Evolutionary conservation across 2,113 vertebrate species (phyloP), one percentile per base, ranked within the genome.

Genomic region (Corythaeola cristata): DNA sequence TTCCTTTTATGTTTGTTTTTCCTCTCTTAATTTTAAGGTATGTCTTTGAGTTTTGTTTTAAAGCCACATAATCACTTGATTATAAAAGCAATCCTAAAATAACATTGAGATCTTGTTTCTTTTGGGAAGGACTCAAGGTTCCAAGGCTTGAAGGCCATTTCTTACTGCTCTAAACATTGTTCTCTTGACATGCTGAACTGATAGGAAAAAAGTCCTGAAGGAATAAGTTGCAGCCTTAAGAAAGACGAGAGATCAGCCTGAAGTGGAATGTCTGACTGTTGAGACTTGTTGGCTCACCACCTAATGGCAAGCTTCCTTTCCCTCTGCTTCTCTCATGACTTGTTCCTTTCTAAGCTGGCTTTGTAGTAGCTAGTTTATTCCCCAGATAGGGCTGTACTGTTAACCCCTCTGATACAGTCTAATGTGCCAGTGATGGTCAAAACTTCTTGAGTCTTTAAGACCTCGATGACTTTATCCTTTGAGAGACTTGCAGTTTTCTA

Each of bases 61-160:
- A 92, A 83, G 58, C 33, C 10, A 4, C 50, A 71, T 62, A 93
- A 69, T 55, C 26, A 17, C 63, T 77, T 63, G 50, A 63, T 92
- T 95, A 52, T 74, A 85, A 92, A 92, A 95, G 18, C 64, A 78
- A 22, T 60, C 56, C 84, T 87, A 84, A 93, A 87, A 96, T 81
- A 96, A 87, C 67, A 77, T 4, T 33, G 73, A 90, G 8, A 16
- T 45, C 68, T 90, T 92, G 64, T 96, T 96, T 95, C 72, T 88
- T 90, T 84, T 92, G 94, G 84, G 91, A 92, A 45, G 18, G 41
- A 83, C 55, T 95, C 68, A 83, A 44, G 56, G 37, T 92, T 96
- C 59, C 58, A 90, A 64, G 53, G 21, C 62, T 76, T 87, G 50
- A 89, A 63, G 56, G 15, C 76, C 11, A 3, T 58, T 86, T 95